Percentiles rank a stretch among this genome's conserved stretches.
phyloP scores from a whole-genome alignment of 2,113 vertebrate species.

The Solea senegalensis region DNA sequence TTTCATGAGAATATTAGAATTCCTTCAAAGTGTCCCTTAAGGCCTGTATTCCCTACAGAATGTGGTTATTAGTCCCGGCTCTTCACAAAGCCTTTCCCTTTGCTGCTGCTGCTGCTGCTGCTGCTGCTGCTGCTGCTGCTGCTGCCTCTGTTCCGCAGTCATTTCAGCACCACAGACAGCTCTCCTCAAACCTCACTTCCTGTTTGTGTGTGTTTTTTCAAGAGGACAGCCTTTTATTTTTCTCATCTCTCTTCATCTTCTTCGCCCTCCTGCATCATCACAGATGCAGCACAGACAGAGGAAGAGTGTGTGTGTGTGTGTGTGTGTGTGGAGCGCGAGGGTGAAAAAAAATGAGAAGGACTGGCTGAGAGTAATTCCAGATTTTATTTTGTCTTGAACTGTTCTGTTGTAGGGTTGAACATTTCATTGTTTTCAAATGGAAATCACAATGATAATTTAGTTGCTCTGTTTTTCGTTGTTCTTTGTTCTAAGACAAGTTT shows the following conservation, averaged over 20 bases:
- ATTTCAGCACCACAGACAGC: conserved; percentile 72
- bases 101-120: neutral
- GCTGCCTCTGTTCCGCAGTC: conserved; percentile 6
- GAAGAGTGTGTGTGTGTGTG: neutral
- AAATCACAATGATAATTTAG: too few relatives aligned
- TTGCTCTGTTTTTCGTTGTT: too few relatives aligned
- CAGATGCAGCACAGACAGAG: neutral
- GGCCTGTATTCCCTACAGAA: conserved; percentile 57
- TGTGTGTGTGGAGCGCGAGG: neutral
- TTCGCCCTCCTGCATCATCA: neutral
- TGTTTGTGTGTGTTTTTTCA: conserved; percentile 4
- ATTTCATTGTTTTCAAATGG: conserved; percentile 1
- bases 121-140: conserved; percentile 4
- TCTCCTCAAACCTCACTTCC: conserved; percentile 15
- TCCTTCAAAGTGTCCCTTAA: conserved; percentile 60
- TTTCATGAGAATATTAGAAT: conserved; percentile 62
- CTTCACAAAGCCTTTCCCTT: conserved; percentile 41
- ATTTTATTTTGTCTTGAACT: conserved; percentile 15
- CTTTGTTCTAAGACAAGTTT: neutral
- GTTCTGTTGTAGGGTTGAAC: neutral
- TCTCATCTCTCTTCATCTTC: conserved; percentile 1
- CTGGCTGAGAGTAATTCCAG: neutral
- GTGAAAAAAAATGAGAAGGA: conserved; percentile 3
- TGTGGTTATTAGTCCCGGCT: conserved; percentile 43
- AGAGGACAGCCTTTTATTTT: conserved; percentile 9